Evolutionary conservation across 2,888 invertebrate species (phyloP), one percentile per base, ranked within the genome.

Genomic region (Seira ritae): DNA sequence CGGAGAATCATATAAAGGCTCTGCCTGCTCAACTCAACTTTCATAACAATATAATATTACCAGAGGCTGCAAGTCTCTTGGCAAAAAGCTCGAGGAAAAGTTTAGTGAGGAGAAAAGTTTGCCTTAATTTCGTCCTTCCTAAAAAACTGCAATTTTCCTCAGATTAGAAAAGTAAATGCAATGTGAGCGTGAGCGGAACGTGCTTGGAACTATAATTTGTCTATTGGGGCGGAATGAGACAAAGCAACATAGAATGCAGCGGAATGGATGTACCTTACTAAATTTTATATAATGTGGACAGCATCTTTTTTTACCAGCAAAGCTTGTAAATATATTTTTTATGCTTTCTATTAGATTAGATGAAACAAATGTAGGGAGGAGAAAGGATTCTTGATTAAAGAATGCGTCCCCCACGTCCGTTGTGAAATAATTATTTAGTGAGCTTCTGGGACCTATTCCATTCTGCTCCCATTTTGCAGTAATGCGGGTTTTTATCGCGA

Each of bases 391-490:
- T 8, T 55, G 55, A 55, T 12, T 55, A 55, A 3, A 55, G 55
- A 55, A 55, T 55, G 17, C 3, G 55, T n/a, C 55, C 55, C 55
- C n/a, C 1, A 15, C 15, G 2, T 55, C 55, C 12, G 17, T 17
- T 55, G 17, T 15, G 55, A 55, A 17, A 55, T 55, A 17, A 55
- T 55, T 55, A 17, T 55, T 55, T 55, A 55, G 55, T 55, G 55
- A 15, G 17, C 55, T 17, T 3, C 15, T 12, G 55, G 55, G 55
- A 55, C 55, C 55, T 12, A 55, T 15, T 8, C 15, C 31, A 2
- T 31, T 8, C 31, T 31, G 2, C 8, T 31, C 31, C n/a, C n/a
- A n/a, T n/a, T 31, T 31, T 31, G 3, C 31, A 31, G 31, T n/a
- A n/a, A n/a, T n/a, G n/a, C n/a, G n/a, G n/a, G n/a, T n/a, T n/a